These are phyloP conservation scores for Arrhamphus sclerolepis DNA, from an alignment of 2,797 vertebrate species.

Conservation along the genomic window DNA sequence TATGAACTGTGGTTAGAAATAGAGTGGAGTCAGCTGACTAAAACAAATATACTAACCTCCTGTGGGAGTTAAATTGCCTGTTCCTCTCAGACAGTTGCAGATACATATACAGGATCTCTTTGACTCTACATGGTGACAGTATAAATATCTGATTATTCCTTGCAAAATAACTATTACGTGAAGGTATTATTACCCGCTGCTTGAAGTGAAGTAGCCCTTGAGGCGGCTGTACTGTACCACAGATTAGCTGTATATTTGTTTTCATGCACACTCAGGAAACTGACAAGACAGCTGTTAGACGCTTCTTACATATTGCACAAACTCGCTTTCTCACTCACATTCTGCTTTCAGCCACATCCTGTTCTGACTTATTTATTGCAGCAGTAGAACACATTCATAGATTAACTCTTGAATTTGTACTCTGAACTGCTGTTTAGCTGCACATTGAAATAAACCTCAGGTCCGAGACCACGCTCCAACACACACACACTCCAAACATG, in stretches of 20 bases:
- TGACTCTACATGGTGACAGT: constrained; percentile 1
- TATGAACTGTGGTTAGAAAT: constrained; percentile 26
- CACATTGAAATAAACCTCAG: constrained; percentile 14
- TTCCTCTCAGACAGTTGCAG: constrained; percentile 16
- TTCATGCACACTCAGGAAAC: constrained; percentile 38
- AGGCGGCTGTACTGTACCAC: neutral
- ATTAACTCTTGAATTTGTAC: constrained; percentile 13
- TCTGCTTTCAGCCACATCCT: constrained; percentile 58
- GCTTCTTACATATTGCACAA: constrained; percentile 15
- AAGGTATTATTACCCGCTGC: neutral
- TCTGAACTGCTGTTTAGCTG: constrained; percentile 24
- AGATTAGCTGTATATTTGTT: constrained; percentile 2
- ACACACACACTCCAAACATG: neutral
- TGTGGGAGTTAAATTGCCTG: constrained; percentile 23
- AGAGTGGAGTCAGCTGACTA: constrained; percentile 20
- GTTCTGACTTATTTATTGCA: constrained; percentile 32
- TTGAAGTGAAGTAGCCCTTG: neutral
- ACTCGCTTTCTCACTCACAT: constrained; percentile 7
- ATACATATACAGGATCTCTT: constrained; percentile 12
- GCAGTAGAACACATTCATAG: constrained; percentile 24
- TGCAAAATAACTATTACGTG: neutral
- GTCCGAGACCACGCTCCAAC: constrained; percentile 9
- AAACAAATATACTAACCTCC: constrained; percentile 30
- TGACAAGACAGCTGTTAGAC: constrained; percentile 32
- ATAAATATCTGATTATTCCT: neutral